These are phyloP conservation scores for Condylura cristata DNA, from an alignment of 2,113 vertebrate genomes.

Conservation along the genomic window DNA sequence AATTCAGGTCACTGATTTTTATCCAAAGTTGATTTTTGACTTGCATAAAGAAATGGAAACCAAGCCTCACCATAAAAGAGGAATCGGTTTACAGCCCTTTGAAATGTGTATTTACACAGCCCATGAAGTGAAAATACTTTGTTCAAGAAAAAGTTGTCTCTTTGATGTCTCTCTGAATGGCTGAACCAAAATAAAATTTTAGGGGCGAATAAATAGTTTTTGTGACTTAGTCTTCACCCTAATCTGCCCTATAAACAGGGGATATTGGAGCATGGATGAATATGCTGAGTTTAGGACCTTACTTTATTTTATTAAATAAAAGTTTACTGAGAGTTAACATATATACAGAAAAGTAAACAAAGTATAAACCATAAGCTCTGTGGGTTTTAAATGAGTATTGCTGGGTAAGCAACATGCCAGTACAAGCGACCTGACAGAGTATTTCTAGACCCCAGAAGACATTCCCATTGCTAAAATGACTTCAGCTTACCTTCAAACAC, in stretches of 20 bases:
- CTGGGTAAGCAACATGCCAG: background rate
- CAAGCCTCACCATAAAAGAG: constrained; percentile 26
- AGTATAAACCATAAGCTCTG: background rate
- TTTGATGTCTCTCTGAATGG: constrained; percentile 5
- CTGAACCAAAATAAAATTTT: background rate
- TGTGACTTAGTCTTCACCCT: background rate
- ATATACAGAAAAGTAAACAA: background rate
- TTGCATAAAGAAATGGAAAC: constrained; percentile 42
- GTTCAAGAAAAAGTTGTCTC: constrained; percentile 26
- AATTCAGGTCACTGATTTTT: constrained; percentile 69
- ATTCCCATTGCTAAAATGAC: accelerated
- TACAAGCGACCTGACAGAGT: background rate
- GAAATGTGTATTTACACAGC: constrained; percentile 34
- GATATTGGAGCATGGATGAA: background rate
- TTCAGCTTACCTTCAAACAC: background rate
- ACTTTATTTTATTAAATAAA: background rate
- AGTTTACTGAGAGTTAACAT: background rate
- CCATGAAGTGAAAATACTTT: constrained; percentile 50
- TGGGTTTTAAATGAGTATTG: background rate
- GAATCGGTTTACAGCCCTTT: constrained; percentile 37
- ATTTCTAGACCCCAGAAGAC: background rate
- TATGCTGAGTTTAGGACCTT: background rate
- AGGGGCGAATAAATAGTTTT: background rate
- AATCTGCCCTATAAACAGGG: background rate
- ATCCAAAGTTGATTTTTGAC: constrained; percentile 60